Evolutionary conservation across 2,113 vertebrate species (phyloP).

Genomic region (Bos indicus): DNA sequence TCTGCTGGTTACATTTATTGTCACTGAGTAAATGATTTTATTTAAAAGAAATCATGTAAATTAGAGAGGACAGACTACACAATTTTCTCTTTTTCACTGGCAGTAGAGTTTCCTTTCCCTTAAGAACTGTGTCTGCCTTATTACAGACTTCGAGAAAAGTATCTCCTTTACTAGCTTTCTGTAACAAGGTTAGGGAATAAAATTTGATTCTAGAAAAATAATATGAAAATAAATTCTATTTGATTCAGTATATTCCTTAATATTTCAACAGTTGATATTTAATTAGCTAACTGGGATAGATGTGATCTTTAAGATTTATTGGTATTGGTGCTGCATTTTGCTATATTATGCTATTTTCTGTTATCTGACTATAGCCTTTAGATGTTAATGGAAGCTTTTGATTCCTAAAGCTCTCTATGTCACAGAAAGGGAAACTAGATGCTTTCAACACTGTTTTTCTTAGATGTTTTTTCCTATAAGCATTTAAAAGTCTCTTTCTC

Average conservation of each 20-base stretch:
- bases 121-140: slow-evolving; percentile 23
- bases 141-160: slow-evolving; percentile 10
- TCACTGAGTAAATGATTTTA: slow-evolving; percentile 71
- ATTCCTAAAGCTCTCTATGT: not conserved
- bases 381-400: not conserved
- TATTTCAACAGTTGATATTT: slow-evolving; percentile 43
- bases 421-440: not conserved
- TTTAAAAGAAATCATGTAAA: slow-evolving; percentile 63
- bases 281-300: not conserved
- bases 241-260: not conserved
- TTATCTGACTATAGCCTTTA: not conserved
- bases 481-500: slow-evolving; percentile 47
- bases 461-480: not conserved
- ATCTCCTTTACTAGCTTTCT: not conserved
- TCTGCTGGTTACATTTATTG: slow-evolving; percentile 69
- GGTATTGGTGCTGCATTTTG: not conserved
- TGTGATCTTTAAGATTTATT: not conserved
- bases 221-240: slow-evolving; percentile 54
- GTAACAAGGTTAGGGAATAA: slow-evolving; percentile 55
- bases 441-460: not conserved
- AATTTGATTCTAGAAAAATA: slow-evolving; percentile 50
- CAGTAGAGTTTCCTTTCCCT: not conserved
- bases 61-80: slow-evolving; percentile 26
- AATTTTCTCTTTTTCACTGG: slow-evolving; percentile 50
- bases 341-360: not conserved